A percentile compares a stretch with the other conserved stretches of the same genome.
These are phyloP conservation scores for Abrostola tripartita DNA, from an alignment of 2,888 invertebrate genomes.

Conservation along the genomic window DNA sequence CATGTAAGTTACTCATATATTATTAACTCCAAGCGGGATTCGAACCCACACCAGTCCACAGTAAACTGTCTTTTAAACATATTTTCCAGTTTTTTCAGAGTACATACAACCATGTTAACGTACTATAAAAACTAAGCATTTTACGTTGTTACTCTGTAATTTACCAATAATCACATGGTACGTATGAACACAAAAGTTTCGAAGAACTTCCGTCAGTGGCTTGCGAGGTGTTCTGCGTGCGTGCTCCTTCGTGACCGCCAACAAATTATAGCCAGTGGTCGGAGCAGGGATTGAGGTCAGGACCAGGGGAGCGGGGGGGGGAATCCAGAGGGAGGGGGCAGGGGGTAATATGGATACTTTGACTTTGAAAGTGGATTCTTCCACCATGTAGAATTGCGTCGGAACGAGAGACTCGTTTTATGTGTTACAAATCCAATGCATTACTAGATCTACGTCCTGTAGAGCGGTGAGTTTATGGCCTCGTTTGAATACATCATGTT, in stretches of 20 bases:
- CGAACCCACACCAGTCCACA: too few species aligned
- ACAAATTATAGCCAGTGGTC: conserved; percentile 46
- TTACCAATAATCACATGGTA: conserved; percentile 53
- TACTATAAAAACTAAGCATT: neutral
- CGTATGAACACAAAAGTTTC: conserved; percentile 59
- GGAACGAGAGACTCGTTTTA: conserved; percentile 43
- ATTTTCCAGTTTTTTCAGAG: too few species aligned
- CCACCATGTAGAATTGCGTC: conserved; percentile 47
- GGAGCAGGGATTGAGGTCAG: conserved; percentile 20
- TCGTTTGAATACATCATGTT: neutral
- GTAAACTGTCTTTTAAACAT: too few species aligned
- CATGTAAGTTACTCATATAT: too few species aligned
- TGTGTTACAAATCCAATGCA: conserved; percentile 4
- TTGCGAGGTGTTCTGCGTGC: conserved; percentile 52
- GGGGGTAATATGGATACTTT: conserved; percentile 54
- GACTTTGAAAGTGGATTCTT: conserved; percentile 60
- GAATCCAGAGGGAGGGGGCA: neutral
- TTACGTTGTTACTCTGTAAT: conserved; percentile 37
- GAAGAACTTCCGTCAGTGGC: conserved; percentile 47
- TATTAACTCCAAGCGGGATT: too few species aligned
- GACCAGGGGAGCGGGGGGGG: neutral
- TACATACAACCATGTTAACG: neutral
- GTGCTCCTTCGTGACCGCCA: conserved; percentile 50
- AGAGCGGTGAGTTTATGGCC: neutral
- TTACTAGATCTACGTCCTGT: neutral